Conservation (phyloP, 2,888 invertebrate genomes). For the Himalopsyche kuldschensis region DNA sequence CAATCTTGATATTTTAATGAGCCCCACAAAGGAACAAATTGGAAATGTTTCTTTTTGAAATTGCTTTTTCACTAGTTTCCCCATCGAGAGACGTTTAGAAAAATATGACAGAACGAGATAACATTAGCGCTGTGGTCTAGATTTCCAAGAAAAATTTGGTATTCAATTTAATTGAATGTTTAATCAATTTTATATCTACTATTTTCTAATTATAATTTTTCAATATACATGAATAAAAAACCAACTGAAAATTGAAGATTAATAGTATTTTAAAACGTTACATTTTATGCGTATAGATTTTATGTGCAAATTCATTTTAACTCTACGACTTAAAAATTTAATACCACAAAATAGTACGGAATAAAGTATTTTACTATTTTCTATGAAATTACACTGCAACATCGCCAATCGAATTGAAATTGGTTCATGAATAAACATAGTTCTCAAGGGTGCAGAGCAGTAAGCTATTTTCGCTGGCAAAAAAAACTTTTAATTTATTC, state of each 20-base stretch:
- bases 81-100: background rate
- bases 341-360: too few species aligned
- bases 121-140: background rate
- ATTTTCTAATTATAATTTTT: too few species aligned
- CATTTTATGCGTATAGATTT: too few species aligned
- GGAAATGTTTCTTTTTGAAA: background rate
- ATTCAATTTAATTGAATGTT: background rate
- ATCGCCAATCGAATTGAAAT: background rate
- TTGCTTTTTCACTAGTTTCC: background rate
- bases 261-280: too few species aligned
- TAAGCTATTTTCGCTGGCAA: too few species aligned
- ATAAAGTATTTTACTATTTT: background rate
- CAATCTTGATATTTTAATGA: background rate
- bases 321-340: too few species aligned
- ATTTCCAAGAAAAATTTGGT: background rate
- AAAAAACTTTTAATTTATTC: too few species aligned
- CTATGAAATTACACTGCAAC: background rate
- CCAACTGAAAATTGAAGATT: too few species aligned
- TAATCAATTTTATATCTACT: background rate
- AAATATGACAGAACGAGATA: background rate
- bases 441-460: background rate
- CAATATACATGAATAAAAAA: too few species aligned
- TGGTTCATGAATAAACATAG: background rate
- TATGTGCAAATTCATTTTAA: too few species aligned
- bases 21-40: background rate